phyloP scores from a whole-genome alignment of 2,888 invertebrate species.

The Morpho helenor region DNA sequence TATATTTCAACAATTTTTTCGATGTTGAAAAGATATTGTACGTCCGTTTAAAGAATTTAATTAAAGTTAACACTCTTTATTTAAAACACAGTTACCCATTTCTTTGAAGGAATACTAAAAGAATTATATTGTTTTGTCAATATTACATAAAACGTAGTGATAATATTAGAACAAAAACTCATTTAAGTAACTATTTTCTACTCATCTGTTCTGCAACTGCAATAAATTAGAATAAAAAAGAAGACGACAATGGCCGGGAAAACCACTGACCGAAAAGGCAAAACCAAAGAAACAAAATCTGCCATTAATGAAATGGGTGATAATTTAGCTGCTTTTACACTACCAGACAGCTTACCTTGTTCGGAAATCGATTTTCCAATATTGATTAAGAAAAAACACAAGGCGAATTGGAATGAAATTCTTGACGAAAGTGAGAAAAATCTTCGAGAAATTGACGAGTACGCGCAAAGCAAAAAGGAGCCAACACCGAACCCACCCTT shows the following conservation, averaged over 20 bases:
- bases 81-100: too few relatives aligned
- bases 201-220: neutral
- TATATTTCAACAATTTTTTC: too few relatives aligned
- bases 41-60: too few relatives aligned
- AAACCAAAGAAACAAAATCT: conserved; percentile 43
- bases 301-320: conserved; percentile 37
- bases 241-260: conserved; percentile 46
- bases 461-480: conserved; percentile 41
- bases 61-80: too few relatives aligned
- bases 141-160: too few relatives aligned
- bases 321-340: conserved; percentile 44
- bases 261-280: conserved; percentile 53
- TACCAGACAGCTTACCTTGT: conserved; percentile 62
- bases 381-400: conserved; percentile 36
- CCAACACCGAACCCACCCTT: conserved; percentile 46
- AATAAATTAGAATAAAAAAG: neutral
- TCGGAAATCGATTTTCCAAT: conserved; percentile 63
- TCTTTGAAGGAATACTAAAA: too few relatives aligned
- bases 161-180: too few relatives aligned
- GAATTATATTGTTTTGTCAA: too few relatives aligned
- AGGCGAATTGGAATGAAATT: conserved; percentile 56
- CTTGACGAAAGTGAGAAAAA: conserved; percentile 47
- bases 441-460: conserved; percentile 46
- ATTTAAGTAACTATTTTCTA: neutral
- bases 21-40: too few relatives aligned